A percentile compares a stretch with the other conserved stretches of the same genome.
phyloP scores from a whole-genome alignment of 2,888 invertebrate species.

The Cryptops parisi region DNA sequence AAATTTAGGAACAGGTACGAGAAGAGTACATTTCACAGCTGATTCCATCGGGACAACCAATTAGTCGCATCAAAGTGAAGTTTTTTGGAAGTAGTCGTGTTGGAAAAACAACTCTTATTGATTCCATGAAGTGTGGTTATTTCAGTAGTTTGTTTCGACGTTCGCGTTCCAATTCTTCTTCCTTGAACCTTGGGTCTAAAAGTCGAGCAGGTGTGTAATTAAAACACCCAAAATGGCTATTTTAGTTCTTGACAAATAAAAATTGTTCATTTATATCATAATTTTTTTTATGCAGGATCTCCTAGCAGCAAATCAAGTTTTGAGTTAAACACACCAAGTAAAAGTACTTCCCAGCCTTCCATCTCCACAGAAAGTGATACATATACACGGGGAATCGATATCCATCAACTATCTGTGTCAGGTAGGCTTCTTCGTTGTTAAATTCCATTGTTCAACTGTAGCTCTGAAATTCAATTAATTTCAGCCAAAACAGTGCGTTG shows the following conservation, averaged over 20 bases:
- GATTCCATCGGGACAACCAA: slow-evolving; percentile 41
- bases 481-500: no score
- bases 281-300: slow-evolving; percentile 17
- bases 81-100: slow-evolving; percentile 54
- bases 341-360: slow-evolving; percentile 13
- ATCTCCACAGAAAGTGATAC: slow-evolving; percentile 32
- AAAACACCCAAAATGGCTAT: not conserved
- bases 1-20: slow-evolving; percentile 28
- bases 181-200: slow-evolving; percentile 10
- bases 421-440: slow-evolving; percentile 20
- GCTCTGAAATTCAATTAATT: no score
- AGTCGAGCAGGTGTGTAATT: slow-evolving; percentile 9
- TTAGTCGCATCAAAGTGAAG: slow-evolving; percentile 49
- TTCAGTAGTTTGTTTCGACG: slow-evolving; percentile 47
- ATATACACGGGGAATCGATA: slow-evolving; percentile 48
- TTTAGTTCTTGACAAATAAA: not conserved
- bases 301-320: slow-evolving; percentile 20
- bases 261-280: slow-evolving; percentile 6
- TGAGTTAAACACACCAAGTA: slow-evolving; percentile 19
- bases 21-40: slow-evolving; percentile 47
- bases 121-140: slow-evolving; percentile 49
- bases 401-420: slow-evolving; percentile 41
- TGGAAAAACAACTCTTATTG: slow-evolving; percentile 53
- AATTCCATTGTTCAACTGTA: no score
- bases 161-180: slow-evolving; percentile 21